phyloP scores from a whole-genome alignment of 2,888 invertebrate species.

The Sphaeridia pumilis region DNA sequence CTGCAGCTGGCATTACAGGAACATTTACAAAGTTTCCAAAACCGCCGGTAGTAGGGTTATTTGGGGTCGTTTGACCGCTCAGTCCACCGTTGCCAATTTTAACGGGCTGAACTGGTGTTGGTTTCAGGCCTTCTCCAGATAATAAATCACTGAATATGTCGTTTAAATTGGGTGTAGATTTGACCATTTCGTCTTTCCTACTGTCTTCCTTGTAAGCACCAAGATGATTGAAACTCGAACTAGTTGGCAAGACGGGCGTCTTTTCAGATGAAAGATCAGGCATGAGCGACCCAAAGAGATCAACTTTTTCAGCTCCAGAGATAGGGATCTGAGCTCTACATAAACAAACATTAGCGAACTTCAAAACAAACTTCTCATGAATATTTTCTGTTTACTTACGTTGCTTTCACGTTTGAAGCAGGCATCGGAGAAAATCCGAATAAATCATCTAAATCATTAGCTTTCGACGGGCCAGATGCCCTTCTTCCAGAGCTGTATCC shows the following conservation, averaged over 20 bases:
- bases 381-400: constrained; percentile 4
- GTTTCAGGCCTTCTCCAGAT: background rate
- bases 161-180: constrained; percentile 15
- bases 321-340: too few relatives aligned
- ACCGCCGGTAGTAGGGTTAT: background rate
- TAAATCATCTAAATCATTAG: constrained; percentile 27
- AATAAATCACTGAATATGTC: constrained; percentile 13
- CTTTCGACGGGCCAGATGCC: constrained; percentile 3
- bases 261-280: constrained; percentile 9
- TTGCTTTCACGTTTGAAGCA: background rate
- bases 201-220: constrained; percentile 8
- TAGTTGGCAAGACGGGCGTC: constrained; percentile 9
- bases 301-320: background rate
- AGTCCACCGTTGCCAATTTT: background rate
- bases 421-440: constrained; percentile 18
- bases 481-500: background rate
- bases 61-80: background rate
- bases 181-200: constrained; percentile 9
- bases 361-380: too few relatives aligned
- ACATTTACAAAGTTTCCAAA: background rate
- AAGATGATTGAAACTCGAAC: constrained; percentile 13
- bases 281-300: constrained; percentile 8
- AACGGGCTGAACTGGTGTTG: background rate
- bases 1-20: background rate
- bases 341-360: too few relatives aligned